A percentile compares a stretch with the other conserved stretches of the same genome.
Conservation (phyloP, 2,113 vertebrate species). For the Collichthys lucidus region DNA sequence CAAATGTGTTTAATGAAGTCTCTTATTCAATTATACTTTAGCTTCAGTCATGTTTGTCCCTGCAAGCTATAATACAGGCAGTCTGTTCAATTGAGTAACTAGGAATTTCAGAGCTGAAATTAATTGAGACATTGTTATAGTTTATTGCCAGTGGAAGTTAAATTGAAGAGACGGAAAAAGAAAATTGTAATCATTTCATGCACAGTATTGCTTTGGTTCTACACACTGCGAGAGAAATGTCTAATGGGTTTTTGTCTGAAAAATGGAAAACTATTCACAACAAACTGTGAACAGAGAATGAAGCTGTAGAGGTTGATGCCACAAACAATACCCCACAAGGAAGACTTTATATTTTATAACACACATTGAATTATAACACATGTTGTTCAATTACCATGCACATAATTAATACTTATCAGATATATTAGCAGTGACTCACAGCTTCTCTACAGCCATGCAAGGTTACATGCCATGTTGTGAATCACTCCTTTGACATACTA, state of each 20-base stretch:
- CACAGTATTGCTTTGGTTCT: constrained; percentile 58
- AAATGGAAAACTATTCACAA: constrained; percentile 46
- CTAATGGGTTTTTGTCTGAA: constrained; percentile 52
- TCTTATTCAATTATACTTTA: constrained; percentile 67
- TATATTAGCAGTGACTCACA: neutral
- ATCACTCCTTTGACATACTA: constrained; percentile 41
- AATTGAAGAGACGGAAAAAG: constrained; percentile 52
- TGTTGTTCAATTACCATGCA: constrained; percentile 16
- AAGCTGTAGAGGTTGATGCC: constrained; percentile 11
- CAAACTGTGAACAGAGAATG: constrained; percentile 1
- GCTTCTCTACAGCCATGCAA: neutral
- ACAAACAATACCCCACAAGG: constrained; percentile 15
- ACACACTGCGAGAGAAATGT: constrained; percentile 54
- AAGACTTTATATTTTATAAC: neutral
- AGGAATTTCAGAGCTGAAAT: constrained; percentile 64
- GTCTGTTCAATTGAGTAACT: constrained; percentile 41
- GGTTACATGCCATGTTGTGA: constrained; percentile 25
- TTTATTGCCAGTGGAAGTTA: constrained; percentile 64
- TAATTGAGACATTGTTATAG: constrained; percentile 67
- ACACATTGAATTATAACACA: too few species aligned
- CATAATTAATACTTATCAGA: constrained; percentile 11
- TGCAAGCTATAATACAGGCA: constrained; percentile 48
- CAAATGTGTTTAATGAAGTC: constrained; percentile 60
- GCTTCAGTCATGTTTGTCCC: constrained; percentile 40
- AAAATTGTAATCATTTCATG: constrained; percentile 60